These are phyloP conservation scores for Cuculus canorus DNA, from an alignment of 2,797 vertebrate genomes.

Conservation along the genomic window DNA sequence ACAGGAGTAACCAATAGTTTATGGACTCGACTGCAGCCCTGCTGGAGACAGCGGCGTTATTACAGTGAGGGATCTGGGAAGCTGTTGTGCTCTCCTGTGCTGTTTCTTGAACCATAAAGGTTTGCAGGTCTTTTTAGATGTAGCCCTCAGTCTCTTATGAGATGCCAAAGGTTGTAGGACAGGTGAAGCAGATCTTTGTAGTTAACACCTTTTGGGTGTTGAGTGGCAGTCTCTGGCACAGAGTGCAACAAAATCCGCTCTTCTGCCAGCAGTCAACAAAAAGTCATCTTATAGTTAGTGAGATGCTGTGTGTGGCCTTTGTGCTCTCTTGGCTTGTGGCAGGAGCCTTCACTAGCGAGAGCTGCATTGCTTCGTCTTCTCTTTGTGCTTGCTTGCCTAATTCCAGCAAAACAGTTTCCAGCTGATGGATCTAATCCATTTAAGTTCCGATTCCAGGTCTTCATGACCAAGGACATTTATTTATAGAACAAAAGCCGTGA, in stretches of 20 bases:
- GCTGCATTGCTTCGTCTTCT: background rate
- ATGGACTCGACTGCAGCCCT: background rate
- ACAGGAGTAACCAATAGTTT: background rate
- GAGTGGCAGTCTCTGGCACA: background rate
- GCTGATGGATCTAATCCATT: slow-evolving; percentile 21
- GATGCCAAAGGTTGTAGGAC: background rate
- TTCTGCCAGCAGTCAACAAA: slow-evolving; percentile 13
- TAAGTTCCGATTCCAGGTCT: slow-evolving; percentile 60
- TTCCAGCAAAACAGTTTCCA: slow-evolving; percentile 7
- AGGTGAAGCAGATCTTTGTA: background rate
- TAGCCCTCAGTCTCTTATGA: background rate
- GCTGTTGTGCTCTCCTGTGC: background rate
- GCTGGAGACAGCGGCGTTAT: background rate
- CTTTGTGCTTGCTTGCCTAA: background rate
- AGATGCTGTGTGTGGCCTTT: background rate
- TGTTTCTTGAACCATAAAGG: background rate
- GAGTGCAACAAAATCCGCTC: background rate
- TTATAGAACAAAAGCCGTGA: slow-evolving; percentile 69
- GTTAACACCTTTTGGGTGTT: background rate
- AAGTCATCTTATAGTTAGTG: background rate
- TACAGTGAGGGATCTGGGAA: background rate
- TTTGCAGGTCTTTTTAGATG: background rate
- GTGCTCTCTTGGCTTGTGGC: background rate
- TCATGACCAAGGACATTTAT: slow-evolving; percentile 58
- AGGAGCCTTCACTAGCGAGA: background rate